Evolutionary conservation across 2,888 invertebrate genomes (phyloP).

Genomic region (Tiliacea citrago): DNA sequence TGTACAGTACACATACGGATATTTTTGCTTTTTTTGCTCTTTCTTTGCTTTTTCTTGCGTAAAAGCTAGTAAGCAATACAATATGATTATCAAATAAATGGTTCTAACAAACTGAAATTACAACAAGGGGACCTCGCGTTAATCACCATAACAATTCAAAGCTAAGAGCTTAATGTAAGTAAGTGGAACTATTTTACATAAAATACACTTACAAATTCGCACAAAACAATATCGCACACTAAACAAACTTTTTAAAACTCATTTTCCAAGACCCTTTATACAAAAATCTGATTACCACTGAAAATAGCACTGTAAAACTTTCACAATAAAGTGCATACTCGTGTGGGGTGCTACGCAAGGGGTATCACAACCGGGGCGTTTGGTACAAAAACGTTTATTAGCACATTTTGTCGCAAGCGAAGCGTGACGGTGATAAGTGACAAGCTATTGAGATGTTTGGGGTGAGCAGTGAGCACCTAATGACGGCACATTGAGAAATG

Average conservation of each 20-base stretch:
- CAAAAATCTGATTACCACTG: constrained; percentile 20
- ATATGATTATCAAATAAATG: neutral
- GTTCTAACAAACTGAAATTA: neutral
- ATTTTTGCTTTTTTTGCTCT: too few relatives aligned
- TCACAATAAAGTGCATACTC: constrained; percentile 35
- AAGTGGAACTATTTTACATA: constrained; percentile 50
- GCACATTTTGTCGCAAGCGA: constrained; percentile 83
- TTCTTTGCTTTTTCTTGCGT: too few relatives aligned
- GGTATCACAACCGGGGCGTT: constrained; percentile 71
- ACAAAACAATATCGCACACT: constrained; percentile 71
- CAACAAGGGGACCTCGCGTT: neutral
- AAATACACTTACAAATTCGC: constrained; percentile 59
- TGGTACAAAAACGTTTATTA: constrained; percentile 86
- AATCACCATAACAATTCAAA: constrained; percentile 23
- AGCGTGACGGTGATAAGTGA: constrained; percentile 85
- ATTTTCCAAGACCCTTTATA: constrained; percentile 69
- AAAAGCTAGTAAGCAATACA: neutral
- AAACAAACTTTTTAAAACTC: constrained; percentile 75
- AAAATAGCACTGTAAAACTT: constrained; percentile 26
- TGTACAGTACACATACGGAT: neutral
- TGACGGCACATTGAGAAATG: constrained; percentile 59
- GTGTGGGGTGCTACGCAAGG: constrained; percentile 51
- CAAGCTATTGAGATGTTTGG: constrained; percentile 81
- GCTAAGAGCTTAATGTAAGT: constrained; percentile 1
- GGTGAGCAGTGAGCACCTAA: constrained; percentile 68